phyloP scores from a whole-genome alignment of 1,140 invertebrate species.

The Diorhabda carinulata region DNA sequence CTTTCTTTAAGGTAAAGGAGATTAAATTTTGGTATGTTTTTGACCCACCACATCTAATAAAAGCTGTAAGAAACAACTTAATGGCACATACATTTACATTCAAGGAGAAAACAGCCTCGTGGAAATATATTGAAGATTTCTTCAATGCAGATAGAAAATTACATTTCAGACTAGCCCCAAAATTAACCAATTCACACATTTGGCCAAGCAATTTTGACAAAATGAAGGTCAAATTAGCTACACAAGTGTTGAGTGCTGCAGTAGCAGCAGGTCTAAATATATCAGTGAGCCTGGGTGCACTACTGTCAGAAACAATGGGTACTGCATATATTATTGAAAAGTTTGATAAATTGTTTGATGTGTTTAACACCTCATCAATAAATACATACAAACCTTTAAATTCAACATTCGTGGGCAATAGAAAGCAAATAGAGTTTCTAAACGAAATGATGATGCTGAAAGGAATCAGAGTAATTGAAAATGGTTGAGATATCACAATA shows the following conservation, averaged over 20 bases:
- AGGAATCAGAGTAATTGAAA: too few relatives aligned
- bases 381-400: too few relatives aligned
- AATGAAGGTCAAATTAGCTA: not conserved
- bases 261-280: not conserved
- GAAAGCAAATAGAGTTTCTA: too few relatives aligned
- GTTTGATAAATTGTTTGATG: too few relatives aligned
- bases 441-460: too few relatives aligned
- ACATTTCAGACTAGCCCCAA: not conserved
- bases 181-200: conserved; percentile 4
- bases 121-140: conserved; percentile 6
- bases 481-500: too few relatives aligned
- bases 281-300: too few relatives aligned
- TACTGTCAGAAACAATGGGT: too few relatives aligned
- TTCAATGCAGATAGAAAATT: not conserved
- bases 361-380: too few relatives aligned
- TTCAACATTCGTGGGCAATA: too few relatives aligned
- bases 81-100: not conserved
- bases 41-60: not conserved
- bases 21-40: not conserved
- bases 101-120: not conserved
- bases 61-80: conserved; percentile 8
- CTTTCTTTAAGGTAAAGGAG: not conserved
- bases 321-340: too few relatives aligned
- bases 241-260: too few relatives aligned
- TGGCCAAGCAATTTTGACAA: not conserved